phyloP scores from a whole-genome alignment of 2,113 vertebrate genomes.

The Carassius gibelio region DNA sequence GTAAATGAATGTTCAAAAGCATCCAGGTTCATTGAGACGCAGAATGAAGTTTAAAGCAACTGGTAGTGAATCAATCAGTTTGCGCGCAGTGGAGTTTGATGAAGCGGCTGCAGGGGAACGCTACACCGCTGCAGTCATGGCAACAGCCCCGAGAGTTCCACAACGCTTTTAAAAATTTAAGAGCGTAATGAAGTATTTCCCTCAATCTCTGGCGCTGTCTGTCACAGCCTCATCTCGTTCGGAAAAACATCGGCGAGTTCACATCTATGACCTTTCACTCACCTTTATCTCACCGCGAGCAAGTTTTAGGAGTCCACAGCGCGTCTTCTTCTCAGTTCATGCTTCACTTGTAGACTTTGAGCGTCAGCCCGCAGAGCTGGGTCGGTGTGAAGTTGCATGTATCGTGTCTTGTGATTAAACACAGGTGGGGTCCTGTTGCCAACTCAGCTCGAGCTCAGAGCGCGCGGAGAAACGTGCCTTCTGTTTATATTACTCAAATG shows the following conservation, averaged over 20 bases:
- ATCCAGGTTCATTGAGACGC: background rate
- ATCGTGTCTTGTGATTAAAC: conserved; percentile 37
- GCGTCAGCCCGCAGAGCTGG: background rate
- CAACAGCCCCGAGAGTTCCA: conserved; percentile 77
- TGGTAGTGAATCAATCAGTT: conserved; percentile 45
- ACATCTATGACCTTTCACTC: conserved; percentile 21
- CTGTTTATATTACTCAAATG: conserved; percentile 43
- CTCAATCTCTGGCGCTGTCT: conserved; percentile 30
- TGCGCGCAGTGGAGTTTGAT: conserved; percentile 39
- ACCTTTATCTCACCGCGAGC: conserved; percentile 15
- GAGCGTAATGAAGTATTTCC: conserved; percentile 72
- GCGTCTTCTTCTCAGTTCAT: conserved; percentile 19
- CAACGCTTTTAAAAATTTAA: conserved; percentile 86
- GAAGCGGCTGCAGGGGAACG: conserved; percentile 53
- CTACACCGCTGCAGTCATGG: conserved; percentile 68
- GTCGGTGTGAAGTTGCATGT: conserved; percentile 13
- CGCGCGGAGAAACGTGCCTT: conserved; percentile 23
- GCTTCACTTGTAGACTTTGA: background rate
- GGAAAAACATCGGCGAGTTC: conserved; percentile 3
- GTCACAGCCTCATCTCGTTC: background rate
- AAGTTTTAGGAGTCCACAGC: background rate
- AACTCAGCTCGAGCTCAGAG: background rate
- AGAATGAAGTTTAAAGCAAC: conserved; percentile 7
- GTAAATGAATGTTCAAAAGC: background rate
- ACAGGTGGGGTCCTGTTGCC: conserved; percentile 27